Base-by-base conservation (phyloP, 2,888 invertebrate genomes). In the Epistrophe eligans region DNA sequence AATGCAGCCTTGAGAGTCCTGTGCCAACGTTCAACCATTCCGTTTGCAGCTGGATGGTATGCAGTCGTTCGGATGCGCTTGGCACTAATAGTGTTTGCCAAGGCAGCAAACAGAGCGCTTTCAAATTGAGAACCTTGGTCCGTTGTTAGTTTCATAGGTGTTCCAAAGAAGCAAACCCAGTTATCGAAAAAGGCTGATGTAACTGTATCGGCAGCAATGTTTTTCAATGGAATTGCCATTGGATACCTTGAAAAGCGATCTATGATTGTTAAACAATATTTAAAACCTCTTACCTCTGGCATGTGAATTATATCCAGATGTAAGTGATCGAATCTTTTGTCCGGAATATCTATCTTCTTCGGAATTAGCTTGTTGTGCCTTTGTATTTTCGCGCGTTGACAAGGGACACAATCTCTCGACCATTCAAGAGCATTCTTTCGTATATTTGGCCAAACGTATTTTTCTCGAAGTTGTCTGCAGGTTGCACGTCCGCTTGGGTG, bases 161-260 rank as follows among this genome's bases (percentile, higher is more conserved):
- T 89, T 0, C 93, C 93, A 76, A 91, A 93, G 6, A 92, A 84
- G 1, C 92, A 72, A 2, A 93, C 90, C 93, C 93, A 94, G 0
- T 40, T 28, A 24, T 38, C 28, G 50, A 38, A 40, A 45, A 60
- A 57, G 10, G 52, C 52, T 52, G 52, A 52, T 52, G 52, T 28
- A 0, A 52, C 45, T 90, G 89, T 24, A 24, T 38, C 8, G 90
- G 66, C 2, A 90, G 89, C 9, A 89, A 72, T 15, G 89, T 89
- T 43, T 88, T 89, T 9, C 7, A 32, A 32, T 32, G 32, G 32
- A 32, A 32, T 32, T 32, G 32, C 32, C 32, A 32, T 32, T 32
- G 89, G 89, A 89, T 89, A 90, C 8, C 89, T 43, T 2, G 73
- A 62, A 70, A 80, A 85, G 5, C 89, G 32, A n/a, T 87, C 83